phyloP scores from a whole-genome alignment of 2,888 invertebrate genomes.

The Chymomyza fuscimana region DNA sequence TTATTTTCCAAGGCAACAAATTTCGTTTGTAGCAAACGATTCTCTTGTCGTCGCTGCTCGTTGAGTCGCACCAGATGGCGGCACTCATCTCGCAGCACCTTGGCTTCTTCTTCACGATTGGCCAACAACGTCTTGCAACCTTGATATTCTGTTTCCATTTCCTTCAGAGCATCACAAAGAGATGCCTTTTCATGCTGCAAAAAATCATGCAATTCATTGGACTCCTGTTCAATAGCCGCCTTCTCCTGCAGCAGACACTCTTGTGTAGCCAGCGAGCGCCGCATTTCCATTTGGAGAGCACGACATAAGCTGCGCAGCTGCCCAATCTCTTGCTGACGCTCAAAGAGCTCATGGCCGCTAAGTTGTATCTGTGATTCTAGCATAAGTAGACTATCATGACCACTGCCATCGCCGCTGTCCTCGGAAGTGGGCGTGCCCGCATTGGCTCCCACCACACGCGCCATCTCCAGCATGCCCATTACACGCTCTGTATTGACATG shows the following conservation, averaged over 20 bases:
- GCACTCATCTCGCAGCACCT: conserved; percentile 87
- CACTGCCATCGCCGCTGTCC: conserved; percentile 79
- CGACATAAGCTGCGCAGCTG: conserved; percentile 86
- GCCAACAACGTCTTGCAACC: conserved; percentile 77
- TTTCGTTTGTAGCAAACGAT: conserved; percentile 84
- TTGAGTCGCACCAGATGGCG: conserved; percentile 88
- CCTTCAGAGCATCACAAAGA: conserved; percentile 88
- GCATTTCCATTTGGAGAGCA: conserved; percentile 85
- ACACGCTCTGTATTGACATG: conserved; percentile 87
- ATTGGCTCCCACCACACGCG: conserved; percentile 69
- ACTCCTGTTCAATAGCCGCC: conserved; percentile 88
- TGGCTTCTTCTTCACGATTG: conserved; percentile 82
- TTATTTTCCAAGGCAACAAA: conserved; percentile 84
- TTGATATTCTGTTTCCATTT: conserved; percentile 83
- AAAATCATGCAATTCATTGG: conserved; percentile 92
- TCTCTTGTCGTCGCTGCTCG: conserved; percentile 89
- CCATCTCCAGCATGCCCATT: conserved; percentile 82
- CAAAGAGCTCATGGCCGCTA: conserved; percentile 86
- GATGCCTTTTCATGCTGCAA: conserved; percentile 91
- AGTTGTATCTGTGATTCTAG: conserved; percentile 88
- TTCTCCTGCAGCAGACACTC: conserved; percentile 87
- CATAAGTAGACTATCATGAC: conserved; percentile 87
- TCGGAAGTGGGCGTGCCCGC: conserved; percentile 80
- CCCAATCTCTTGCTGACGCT: conserved; percentile 88
- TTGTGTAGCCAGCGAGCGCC: conserved; percentile 85